phyloP scores from a whole-genome alignment of 2,888 invertebrate species.

The Conchocele bisecta region DNA sequence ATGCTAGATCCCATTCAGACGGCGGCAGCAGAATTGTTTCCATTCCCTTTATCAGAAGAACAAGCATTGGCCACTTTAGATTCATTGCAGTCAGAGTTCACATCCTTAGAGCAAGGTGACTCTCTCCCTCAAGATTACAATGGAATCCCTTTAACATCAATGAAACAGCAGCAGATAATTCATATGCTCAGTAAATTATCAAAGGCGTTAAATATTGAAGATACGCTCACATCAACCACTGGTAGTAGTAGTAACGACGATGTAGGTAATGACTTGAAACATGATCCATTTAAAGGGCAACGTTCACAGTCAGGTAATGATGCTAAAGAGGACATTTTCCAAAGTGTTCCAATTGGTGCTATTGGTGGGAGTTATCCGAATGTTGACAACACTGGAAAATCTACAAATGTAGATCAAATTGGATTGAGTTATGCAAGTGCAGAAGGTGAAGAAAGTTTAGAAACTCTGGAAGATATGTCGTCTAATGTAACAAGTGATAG shows the following conservation, averaged over 20 bases:
- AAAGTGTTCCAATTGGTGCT: background rate
- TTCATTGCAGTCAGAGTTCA: slow-evolving; percentile 73
- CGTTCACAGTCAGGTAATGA: background rate
- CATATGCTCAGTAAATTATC: slow-evolving; percentile 72
- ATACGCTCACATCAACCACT: slow-evolving; percentile 68
- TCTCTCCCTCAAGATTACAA: slow-evolving; percentile 73
- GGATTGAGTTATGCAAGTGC: slow-evolving; percentile 4
- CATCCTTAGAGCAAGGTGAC: slow-evolving; percentile 69
- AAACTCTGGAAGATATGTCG: slow-evolving; percentile 32
- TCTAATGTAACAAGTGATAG: slow-evolving; percentile 43
- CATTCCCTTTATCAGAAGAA: slow-evolving; percentile 56
- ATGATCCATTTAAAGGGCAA: slow-evolving; percentile 11
- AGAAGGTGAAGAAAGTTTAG: slow-evolving; percentile 11
- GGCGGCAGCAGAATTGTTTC: slow-evolving; percentile 55
- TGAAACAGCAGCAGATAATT: slow-evolving; percentile 75
- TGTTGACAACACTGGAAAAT: slow-evolving; percentile 40
- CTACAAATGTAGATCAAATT: background rate
- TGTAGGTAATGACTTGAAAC: slow-evolving; percentile 6
- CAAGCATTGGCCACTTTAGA: slow-evolving; percentile 64
- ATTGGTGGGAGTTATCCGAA: slow-evolving; percentile 11
- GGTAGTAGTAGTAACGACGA: slow-evolving; percentile 53
- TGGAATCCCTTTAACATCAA: slow-evolving; percentile 73
- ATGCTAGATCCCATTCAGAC: slow-evolving; percentile 54
- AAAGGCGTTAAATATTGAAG: slow-evolving; percentile 73
- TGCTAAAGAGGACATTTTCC: background rate